Evolutionary conservation across 2,888 invertebrate species (phyloP).

Genomic region (Chironomus riparius): DNA sequence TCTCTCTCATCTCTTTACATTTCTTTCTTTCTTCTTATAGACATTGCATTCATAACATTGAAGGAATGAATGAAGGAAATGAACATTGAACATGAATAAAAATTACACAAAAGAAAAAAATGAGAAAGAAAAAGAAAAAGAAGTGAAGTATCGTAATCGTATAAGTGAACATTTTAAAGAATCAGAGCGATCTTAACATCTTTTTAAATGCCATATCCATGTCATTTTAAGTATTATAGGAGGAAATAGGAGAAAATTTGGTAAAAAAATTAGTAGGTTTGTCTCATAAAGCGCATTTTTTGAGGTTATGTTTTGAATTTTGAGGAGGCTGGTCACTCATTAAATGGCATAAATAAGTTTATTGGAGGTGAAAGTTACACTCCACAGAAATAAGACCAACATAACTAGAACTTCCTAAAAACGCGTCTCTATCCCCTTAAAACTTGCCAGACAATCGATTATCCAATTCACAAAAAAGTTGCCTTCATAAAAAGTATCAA

Average conservation of each 20-base stretch:
- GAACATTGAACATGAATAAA: not conserved
- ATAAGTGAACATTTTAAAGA: not conserved
- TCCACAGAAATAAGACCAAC: too few relatives aligned
- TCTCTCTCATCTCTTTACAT: not conserved
- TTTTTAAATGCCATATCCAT: conserved; percentile 25
- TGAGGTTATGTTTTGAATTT: not conserved
- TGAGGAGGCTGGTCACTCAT: too few relatives aligned
- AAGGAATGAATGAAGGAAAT: not conserved
- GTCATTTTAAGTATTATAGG: conserved; percentile 2
- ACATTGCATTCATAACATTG: too few relatives aligned
- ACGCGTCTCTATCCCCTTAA: too few relatives aligned
- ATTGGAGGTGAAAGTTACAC: too few relatives aligned
- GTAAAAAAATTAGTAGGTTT: too few relatives aligned
- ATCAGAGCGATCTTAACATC: not conserved
- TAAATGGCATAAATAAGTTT: too few relatives aligned
- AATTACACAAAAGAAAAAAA: not conserved
- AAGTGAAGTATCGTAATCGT: not conserved
- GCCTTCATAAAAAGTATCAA: too few relatives aligned
- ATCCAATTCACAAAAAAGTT: not conserved
- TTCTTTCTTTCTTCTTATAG: not conserved
- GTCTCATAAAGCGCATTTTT: not conserved
- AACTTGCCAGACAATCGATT: too few relatives aligned
- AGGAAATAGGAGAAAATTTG: too few relatives aligned
- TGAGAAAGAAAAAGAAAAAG: not conserved
- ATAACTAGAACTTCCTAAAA: too few relatives aligned